A percentile compares a stretch with the other conserved stretches of the same genome.
These are phyloP conservation scores for Neofelis nebulosa DNA, from an alignment of 2,113 vertebrate species.

Conservation along the genomic window DNA sequence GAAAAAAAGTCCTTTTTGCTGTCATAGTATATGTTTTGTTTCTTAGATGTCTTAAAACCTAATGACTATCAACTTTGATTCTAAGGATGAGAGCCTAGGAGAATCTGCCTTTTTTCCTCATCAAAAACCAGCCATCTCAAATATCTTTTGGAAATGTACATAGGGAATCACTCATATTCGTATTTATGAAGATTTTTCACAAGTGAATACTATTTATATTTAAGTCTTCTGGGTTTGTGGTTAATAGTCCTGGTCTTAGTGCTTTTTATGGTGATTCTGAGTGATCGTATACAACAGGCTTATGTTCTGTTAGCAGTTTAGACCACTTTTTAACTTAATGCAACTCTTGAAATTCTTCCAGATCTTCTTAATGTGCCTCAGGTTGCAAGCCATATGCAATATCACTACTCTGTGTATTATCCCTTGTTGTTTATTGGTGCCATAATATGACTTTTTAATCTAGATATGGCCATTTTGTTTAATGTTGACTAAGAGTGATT, in stretches of 20 bases:
- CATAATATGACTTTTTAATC: background rate
- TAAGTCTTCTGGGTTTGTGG: background rate
- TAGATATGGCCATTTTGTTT: background rate
- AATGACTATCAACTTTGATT: background rate
- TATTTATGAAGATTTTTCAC: background rate
- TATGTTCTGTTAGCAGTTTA: background rate
- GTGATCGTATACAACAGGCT: background rate
- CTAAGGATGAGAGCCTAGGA: background rate
- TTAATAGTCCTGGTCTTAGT: background rate
- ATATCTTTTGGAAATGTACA: background rate
- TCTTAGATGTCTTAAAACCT: background rate
- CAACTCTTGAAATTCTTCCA: background rate
- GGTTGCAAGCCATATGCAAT: background rate
- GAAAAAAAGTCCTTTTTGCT: background rate
- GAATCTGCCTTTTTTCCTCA: background rate
- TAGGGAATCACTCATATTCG: background rate
- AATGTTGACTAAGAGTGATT: background rate
- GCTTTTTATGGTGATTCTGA: background rate
- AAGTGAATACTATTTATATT: background rate
- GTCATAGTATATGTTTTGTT: background rate
- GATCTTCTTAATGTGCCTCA: background rate
- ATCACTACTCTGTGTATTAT: rapidly evolving
- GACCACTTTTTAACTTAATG: background rate
- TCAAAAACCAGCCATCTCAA: background rate
- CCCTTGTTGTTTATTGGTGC: background rate